phyloP scores from a whole-genome alignment of 2,888 invertebrate species.

The Digitonthophagus gazella region DNA sequence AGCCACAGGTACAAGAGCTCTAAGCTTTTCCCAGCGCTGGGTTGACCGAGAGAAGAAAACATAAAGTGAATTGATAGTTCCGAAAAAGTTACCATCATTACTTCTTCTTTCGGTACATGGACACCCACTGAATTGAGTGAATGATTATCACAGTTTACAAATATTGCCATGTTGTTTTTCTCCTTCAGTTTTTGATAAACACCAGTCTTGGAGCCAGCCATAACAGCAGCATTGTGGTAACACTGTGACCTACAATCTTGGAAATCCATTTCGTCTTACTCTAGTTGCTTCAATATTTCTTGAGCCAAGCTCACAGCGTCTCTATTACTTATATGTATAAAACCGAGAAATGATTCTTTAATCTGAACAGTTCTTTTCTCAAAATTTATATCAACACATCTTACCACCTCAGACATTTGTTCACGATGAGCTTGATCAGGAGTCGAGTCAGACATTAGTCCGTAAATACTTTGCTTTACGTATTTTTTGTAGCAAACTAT shows the following conservation, averaged over 20 bases:
- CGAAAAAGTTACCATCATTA: too few species aligned
- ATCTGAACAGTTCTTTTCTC: not conserved
- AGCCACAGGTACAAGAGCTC: too few species aligned
- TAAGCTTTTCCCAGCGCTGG: too few species aligned
- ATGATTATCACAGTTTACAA: not conserved
- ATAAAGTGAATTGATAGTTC: too few species aligned
- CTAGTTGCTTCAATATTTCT: not conserved
- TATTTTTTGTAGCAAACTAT: too few species aligned
- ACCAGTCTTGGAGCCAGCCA: conserved; percentile 5
- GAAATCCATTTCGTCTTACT: not conserved
- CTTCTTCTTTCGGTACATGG: too few species aligned
- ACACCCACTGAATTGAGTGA: too few species aligned
- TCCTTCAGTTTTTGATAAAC: conserved; percentile 24
- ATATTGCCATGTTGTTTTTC: not conserved
- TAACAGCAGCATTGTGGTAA: conserved; percentile 26
- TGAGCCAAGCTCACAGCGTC: not conserved
- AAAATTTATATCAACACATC: conserved; percentile 6
- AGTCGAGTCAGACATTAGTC: conserved; percentile 7
- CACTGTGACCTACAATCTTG: not conserved
- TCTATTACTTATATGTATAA: not conserved
- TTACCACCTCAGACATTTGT: conserved; percentile 2
- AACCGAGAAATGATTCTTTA: not conserved
- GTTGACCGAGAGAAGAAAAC: too few species aligned
- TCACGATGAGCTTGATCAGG: conserved; percentile 10
- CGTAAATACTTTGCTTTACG: too few species aligned